Percentiles rank a stretch among this genome's conserved stretches.
These are phyloP conservation scores for Chelon labrosus DNA, from an alignment of 2,797 vertebrate species.

Conservation along the genomic window DNA sequence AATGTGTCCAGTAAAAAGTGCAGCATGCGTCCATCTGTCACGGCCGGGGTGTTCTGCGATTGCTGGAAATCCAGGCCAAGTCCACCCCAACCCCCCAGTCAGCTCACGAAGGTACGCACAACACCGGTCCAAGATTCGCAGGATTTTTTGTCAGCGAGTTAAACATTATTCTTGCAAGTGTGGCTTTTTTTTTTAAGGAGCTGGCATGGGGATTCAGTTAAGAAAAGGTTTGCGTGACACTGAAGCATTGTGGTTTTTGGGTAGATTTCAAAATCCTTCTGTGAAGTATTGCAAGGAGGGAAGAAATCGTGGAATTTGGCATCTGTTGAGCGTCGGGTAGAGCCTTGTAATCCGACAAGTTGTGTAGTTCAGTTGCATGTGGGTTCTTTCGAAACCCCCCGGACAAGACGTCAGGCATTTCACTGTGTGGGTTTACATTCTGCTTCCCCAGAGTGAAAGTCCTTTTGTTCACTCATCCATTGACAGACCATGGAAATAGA, in stretches of 20 bases:
- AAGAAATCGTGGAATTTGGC: slow-evolving; percentile 69
- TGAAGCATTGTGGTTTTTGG: slow-evolving; percentile 64
- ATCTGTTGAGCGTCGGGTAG: slow-evolving; percentile 38
- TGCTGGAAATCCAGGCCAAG: slow-evolving; percentile 49
- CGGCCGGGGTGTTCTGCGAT: slow-evolving; percentile 44
- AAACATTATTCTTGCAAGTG: slow-evolving; percentile 56
- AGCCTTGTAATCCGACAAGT: slow-evolving; percentile 71
- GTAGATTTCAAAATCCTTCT: slow-evolving; percentile 64
- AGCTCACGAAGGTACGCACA: slow-evolving; percentile 42
- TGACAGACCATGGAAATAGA: slow-evolving; percentile 56
- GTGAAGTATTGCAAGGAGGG: slow-evolving; percentile 61
- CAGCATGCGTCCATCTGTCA: slow-evolving; percentile 43
- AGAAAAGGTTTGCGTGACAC: slow-evolving; percentile 74
- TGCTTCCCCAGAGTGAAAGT: slow-evolving; percentile 54
- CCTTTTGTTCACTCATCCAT: slow-evolving; percentile 64
- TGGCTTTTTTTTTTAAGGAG: slow-evolving; percentile 56
- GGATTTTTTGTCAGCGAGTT: slow-evolving; percentile 55
- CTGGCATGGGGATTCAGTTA: slow-evolving; percentile 57
- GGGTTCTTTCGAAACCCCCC: slow-evolving; percentile 44
- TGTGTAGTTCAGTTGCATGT: slow-evolving; percentile 65
- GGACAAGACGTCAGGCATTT: slow-evolving; percentile 65
- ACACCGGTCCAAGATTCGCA: slow-evolving; percentile 44
- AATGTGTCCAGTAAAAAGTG: slow-evolving; percentile 71
- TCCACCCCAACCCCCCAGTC: slow-evolving; percentile 40
- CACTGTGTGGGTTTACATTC: slow-evolving; percentile 60